These are phyloP conservation scores for Zeus faber DNA, from an alignment of 2,113 vertebrate genomes.

Conservation along the genomic window DNA sequence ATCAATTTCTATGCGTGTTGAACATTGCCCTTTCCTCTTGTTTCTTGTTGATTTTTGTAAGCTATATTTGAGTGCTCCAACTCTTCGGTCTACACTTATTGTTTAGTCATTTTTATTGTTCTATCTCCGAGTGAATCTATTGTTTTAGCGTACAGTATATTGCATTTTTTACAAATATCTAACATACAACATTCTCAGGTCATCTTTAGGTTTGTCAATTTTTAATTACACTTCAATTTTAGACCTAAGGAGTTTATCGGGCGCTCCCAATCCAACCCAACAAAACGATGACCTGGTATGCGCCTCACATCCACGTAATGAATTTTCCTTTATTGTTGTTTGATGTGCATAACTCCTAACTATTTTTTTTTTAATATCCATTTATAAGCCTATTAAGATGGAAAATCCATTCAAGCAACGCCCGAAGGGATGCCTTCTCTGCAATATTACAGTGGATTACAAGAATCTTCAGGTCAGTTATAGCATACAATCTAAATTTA, in stretches of 20 bases:
- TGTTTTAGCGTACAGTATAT: not conserved
- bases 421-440: slow-evolving; percentile 84
- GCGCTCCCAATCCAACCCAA: slow-evolving; percentile 5
- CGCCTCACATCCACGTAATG: not conserved
- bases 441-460: slow-evolving; percentile 81
- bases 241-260: slow-evolving; percentile 49
- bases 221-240: not conserved
- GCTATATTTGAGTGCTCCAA: too few relatives aligned
- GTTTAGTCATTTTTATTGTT: not conserved
- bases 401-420: slow-evolving; percentile 88
- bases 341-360: not conserved
- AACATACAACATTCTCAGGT: not conserved
- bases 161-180: too few relatives aligned
- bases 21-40: too few relatives aligned
- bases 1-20: too few relatives aligned
- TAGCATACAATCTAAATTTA: too few relatives aligned
- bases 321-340: not conserved
- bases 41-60: too few relatives aligned
- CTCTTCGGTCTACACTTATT: not conserved
- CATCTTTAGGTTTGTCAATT: not conserved
- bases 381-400: slow-evolving; percentile 77
- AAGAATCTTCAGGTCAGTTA: slow-evolving; percentile 89
- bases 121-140: not conserved
- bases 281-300: slow-evolving; percentile 49
- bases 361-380: not conserved